These are phyloP conservation scores for Drosophila teissieri DNA, from an alignment of 1,140 invertebrate genomes.

Conservation along the genomic window DNA sequence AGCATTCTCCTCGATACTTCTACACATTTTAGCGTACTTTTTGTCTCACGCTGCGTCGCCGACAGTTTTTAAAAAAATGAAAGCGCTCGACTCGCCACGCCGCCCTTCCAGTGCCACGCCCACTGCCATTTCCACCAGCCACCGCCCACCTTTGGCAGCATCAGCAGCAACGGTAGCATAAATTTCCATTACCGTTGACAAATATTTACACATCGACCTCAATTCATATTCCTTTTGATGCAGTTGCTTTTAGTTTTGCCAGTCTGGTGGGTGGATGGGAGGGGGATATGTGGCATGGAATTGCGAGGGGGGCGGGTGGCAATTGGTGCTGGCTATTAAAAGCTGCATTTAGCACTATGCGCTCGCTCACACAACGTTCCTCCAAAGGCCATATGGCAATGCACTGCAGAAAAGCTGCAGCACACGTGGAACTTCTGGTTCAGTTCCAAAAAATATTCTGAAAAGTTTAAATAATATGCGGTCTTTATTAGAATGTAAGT, in stretches of 20 bases:
- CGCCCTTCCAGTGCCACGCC: constrained; percentile 35
- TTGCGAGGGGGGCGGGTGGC: not conserved
- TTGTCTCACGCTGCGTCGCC: constrained; percentile 27
- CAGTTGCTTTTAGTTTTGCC: constrained; percentile 78
- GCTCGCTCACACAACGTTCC: constrained; percentile 7
- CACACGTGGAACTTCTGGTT: no score
- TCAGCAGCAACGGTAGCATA: constrained; percentile 65
- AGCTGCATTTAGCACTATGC: constrained; percentile 53
- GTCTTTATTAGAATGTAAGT: no score
- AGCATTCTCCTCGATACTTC: not conserved
- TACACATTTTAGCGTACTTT: not conserved
- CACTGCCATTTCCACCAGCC: constrained; percentile 18
- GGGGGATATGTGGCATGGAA: not conserved
- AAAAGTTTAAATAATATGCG: no score
- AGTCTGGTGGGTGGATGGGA: constrained; percentile 5
- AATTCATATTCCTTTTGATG: constrained; percentile 83
- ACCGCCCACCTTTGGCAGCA: constrained; percentile 15
- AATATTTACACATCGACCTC: constrained; percentile 83
- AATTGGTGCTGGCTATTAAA: constrained; percentile 56
- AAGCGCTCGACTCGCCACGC: constrained; percentile 29
- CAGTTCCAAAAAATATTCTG: no score
- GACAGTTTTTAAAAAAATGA: constrained; percentile 48
- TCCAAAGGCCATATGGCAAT: constrained; percentile 3
- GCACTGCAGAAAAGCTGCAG: not conserved
- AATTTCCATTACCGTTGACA: constrained; percentile 83